Conservation (phyloP, 2,113 vertebrate genomes). For the Rhinogobius similis region DNA sequence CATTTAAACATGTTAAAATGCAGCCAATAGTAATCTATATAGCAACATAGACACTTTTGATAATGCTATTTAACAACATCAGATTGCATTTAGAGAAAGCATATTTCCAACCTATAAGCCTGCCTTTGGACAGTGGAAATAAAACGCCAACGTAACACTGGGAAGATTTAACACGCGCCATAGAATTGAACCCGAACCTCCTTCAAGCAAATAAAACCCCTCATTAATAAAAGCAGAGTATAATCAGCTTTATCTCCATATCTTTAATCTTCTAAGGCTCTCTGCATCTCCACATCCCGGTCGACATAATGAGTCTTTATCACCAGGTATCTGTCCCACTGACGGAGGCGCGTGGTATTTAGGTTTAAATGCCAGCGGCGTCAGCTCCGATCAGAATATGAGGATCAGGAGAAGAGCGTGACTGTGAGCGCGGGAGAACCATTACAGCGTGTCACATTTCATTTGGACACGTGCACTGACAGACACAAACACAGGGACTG, state of each 20-base stretch:
- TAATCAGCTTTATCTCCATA: neutral
- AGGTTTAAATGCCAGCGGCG: conserved; percentile 71
- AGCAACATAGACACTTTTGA: too few relatives aligned
- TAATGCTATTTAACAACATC: too few relatives aligned
- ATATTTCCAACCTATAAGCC: neutral
- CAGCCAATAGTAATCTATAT: too few relatives aligned
- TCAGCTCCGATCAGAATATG: conserved; percentile 64
- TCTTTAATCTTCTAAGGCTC: neutral
- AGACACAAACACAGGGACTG: neutral
- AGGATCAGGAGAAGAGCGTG: conserved; percentile 44
- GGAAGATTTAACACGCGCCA: neutral
- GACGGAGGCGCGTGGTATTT: conserved; percentile 69
- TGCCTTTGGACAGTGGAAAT: neutral
- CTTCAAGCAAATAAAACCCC: neutral
- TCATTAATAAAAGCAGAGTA: neutral
- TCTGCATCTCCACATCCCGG: neutral
- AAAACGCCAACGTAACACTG: neutral
- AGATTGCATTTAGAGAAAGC: too few relatives aligned
- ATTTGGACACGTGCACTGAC: conserved; percentile 28
- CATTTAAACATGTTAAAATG: too few relatives aligned
- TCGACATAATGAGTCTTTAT: conserved; percentile 50
- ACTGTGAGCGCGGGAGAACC: conserved; percentile 52
- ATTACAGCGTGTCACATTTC: conserved; percentile 57
- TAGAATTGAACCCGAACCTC: neutral
- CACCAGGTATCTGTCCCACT: conserved; percentile 53